phyloP scores from a whole-genome alignment of 2,888 invertebrate genomes.

The Anarsia innoxiella region DNA sequence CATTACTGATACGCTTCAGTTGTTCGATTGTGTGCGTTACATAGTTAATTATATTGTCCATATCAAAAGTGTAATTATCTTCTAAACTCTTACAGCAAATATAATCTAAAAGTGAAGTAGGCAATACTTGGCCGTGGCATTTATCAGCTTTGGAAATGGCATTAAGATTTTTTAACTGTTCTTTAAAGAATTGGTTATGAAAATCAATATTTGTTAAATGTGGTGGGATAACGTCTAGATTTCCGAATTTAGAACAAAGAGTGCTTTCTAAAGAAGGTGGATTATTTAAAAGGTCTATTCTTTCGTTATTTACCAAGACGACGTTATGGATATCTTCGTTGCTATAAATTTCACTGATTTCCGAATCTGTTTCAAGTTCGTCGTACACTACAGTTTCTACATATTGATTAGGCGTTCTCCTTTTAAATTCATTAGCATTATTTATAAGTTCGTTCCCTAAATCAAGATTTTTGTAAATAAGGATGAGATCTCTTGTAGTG shows the following conservation, averaged over 20 bases:
- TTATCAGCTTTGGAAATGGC: slow-evolving; percentile 23
- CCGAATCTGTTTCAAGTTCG: slow-evolving; percentile 50
- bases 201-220: too few relatives aligned
- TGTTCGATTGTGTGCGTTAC: slow-evolving; percentile 61
- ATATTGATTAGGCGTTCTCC: slow-evolving; percentile 43
- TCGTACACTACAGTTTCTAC: slow-evolving; percentile 56
- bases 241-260: slow-evolving; percentile 50
- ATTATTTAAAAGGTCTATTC: slow-evolving; percentile 42
- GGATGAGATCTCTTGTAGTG: slow-evolving; percentile 47
- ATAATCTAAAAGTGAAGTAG: slow-evolving; percentile 53
- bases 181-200: too few relatives aligned
- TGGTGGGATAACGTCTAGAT: too few relatives aligned
- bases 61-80: slow-evolving; percentile 57
- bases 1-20: slow-evolving; percentile 64
- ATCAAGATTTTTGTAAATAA: slow-evolving; percentile 61
- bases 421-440: slow-evolving; percentile 28
- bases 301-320: slow-evolving; percentile 45
- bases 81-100: slow-evolving; percentile 56
- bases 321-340: slow-evolving; percentile 43
- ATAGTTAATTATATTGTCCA: slow-evolving; percentile 60
- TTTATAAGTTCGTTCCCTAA: slow-evolving; percentile 42
- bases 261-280: slow-evolving; percentile 38
- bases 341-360: slow-evolving; percentile 43
- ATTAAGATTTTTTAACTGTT: slow-evolving; percentile 39
- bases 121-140: slow-evolving; percentile 32